phyloP scores from a whole-genome alignment of 2,888 invertebrate genomes.

The Abrostola triplasia region DNA sequence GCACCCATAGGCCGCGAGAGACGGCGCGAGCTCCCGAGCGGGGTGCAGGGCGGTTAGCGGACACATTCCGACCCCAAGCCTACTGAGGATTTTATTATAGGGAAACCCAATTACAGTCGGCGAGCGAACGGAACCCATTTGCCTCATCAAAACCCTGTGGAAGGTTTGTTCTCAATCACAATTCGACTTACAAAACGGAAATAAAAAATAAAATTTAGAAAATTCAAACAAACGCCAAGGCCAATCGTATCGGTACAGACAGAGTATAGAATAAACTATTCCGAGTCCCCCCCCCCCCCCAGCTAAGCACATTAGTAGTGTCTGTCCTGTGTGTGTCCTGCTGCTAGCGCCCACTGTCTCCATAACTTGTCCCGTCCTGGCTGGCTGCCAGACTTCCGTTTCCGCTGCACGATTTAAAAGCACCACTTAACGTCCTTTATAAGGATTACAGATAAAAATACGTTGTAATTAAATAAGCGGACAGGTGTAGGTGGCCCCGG shows the following conservation, averaged over 20 bases:
- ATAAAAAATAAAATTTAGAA: no score
- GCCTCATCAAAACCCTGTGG: neutral
- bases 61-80: neutral
- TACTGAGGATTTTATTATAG: neutral
- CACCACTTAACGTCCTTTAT: conserved; percentile 24
- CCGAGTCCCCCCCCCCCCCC: no score
- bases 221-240: no score
- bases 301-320: conserved; percentile 34
- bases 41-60: neutral
- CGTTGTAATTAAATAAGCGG: conserved; percentile 4
- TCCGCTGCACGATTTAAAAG: conserved; percentile 30
- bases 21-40: neutral
- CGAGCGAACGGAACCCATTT: neutral
- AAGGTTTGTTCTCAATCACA: no score
- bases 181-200: no score
- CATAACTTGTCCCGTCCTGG: conserved; percentile 29
- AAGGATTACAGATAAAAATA: conserved; percentile 5
- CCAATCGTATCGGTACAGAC: no score
- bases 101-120: conserved; percentile 2
- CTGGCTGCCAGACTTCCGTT: conserved; percentile 35
- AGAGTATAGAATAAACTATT: no score
- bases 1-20: neutral
- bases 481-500: neutral
- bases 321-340: conserved; percentile 34
- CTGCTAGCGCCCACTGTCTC: conserved; percentile 26